Conservation (phyloP, 2,888 invertebrate species). For the Carterocephalus palaemon region DNA sequence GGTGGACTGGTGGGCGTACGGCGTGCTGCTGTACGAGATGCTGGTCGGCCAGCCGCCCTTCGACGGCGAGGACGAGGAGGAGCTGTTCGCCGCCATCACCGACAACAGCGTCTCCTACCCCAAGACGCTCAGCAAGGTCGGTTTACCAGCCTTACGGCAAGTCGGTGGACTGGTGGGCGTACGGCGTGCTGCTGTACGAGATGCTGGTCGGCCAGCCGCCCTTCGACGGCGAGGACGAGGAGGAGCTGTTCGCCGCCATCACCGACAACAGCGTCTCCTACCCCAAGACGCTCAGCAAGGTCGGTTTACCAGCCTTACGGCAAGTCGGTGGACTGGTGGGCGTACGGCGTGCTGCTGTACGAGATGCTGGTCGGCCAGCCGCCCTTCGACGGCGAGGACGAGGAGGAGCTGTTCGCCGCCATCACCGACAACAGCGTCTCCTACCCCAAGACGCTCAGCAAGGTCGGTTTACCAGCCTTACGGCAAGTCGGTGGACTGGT, state of each 20-base stretch:
- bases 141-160: too few relatives aligned
- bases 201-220: slow-evolving; percentile 99
- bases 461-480: too few relatives aligned
- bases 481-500: slow-evolving; percentile 92
- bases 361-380: slow-evolving; percentile 99
- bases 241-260: slow-evolving; percentile 99
- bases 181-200: slow-evolving; percentile 99
- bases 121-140: too few relatives aligned
- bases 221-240: slow-evolving; percentile 99
- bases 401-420: slow-evolving; percentile 99
- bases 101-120: too few relatives aligned
- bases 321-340: slow-evolving; percentile 99
- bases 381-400: slow-evolving; percentile 99
- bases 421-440: too few relatives aligned
- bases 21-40: slow-evolving; percentile 99
- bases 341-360: slow-evolving; percentile 97
- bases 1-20: slow-evolving; percentile 98
- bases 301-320: too few relatives aligned
- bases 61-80: slow-evolving; percentile 99
- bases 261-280: too few relatives aligned
- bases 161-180: slow-evolving; percentile 96
- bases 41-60: slow-evolving; percentile 99
- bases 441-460: too few relatives aligned
- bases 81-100: slow-evolving; percentile 99
- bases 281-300: too few relatives aligned